Evolutionary conservation across 2,888 invertebrate species (phyloP).

Genomic region (Pediacus dermestoides): DNA sequence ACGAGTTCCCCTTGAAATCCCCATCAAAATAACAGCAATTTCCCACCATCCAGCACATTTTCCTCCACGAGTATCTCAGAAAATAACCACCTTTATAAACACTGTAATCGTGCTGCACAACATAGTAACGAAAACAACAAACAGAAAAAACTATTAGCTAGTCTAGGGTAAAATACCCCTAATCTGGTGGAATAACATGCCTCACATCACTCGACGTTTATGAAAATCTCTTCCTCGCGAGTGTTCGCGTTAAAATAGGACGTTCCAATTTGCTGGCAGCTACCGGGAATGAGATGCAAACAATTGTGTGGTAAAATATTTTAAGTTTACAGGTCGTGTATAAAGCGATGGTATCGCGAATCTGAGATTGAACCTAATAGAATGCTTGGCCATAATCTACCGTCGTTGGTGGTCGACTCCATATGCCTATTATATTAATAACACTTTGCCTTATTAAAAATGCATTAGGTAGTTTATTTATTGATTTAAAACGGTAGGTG

Average conservation of each 20-base stretch:
- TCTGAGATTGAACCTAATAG: slow-evolving; percentile 44
- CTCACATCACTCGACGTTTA: slow-evolving; percentile 5
- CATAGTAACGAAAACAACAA: no score
- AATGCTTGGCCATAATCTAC: slow-evolving; percentile 20
- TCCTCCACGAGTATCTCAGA: slow-evolving; percentile 5
- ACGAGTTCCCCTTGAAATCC: no score
- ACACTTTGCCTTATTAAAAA: slow-evolving; percentile 49
- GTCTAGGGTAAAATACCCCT: slow-evolving; percentile 24
- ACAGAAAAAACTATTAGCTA: no score
- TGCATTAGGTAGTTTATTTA: slow-evolving; percentile 48
- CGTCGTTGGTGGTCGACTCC: slow-evolving; percentile 46
- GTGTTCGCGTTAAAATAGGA: slow-evolving; percentile 7
- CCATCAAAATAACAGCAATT: no score
- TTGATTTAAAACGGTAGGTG: slow-evolving; percentile 47
- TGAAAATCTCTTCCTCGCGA: background rate
- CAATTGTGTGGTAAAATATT: slow-evolving; percentile 27
- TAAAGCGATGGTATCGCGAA: slow-evolving; percentile 42
- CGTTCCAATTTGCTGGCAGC: slow-evolving; percentile 10
- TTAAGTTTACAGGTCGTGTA: slow-evolving; percentile 29
- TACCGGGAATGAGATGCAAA: slow-evolving; percentile 26
- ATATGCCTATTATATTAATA: slow-evolving; percentile 48
- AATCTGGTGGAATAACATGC: slow-evolving; percentile 17
- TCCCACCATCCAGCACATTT: slow-evolving; percentile 13
- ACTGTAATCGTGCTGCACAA: no score
- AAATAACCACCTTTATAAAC: no score